Percentiles rank a stretch among this genome's conserved stretches.
phyloP scores from a whole-genome alignment of 2,797 vertebrate genomes.

The Ispidina picta region DNA sequence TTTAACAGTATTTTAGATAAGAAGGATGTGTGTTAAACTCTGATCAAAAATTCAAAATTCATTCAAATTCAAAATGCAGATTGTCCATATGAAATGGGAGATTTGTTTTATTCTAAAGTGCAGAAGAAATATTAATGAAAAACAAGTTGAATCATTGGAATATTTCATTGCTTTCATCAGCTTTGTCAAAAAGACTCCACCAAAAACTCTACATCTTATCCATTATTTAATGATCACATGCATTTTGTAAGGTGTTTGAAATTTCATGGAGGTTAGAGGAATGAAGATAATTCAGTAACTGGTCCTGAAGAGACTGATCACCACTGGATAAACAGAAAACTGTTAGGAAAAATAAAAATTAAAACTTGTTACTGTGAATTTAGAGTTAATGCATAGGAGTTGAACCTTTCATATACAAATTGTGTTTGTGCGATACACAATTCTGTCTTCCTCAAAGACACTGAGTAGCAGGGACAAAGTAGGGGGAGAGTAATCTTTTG shows the following conservation, averaged over 20 bases:
- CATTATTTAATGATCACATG: constrained; percentile 22
- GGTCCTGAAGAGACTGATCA: neutral
- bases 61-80: neutral
- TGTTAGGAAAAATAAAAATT: neutral
- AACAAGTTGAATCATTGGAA: constrained; percentile 19
- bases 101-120: constrained; percentile 46
- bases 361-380: neutral
- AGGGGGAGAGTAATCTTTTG: neutral
- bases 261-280: neutral
- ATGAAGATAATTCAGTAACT: neutral
- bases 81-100: constrained; percentile 49
- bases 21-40: constrained; percentile 60
- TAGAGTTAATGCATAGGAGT: neutral
- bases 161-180: constrained; percentile 14
- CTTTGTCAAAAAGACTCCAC: neutral
- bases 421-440: neutral
- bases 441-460: neutral
- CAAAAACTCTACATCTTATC: neutral
- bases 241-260: constrained; percentile 29
- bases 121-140: constrained; percentile 57
- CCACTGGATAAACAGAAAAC: neutral
- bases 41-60: constrained; percentile 5
- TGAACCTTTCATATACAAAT: neutral
- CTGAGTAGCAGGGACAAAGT: neutral
- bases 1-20: constrained; percentile 73